A percentile compares a stretch with the other conserved stretches of the same genome.
These are phyloP conservation scores for Apocrypta bakeri DNA, from an alignment of 1,140 invertebrate species.

Conservation along the genomic window DNA sequence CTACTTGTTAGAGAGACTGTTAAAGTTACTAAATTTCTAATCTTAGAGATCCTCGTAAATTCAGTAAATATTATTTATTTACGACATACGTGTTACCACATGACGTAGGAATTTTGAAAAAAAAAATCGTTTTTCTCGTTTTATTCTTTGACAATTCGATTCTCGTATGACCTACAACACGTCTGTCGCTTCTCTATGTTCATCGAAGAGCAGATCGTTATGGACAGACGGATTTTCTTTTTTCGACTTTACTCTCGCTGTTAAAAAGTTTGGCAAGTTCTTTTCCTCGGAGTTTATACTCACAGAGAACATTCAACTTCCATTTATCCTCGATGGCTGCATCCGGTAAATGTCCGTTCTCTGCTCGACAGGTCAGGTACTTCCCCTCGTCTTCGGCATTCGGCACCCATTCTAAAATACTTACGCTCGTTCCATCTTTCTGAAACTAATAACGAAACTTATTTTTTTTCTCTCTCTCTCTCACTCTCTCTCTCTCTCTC, in stretches of 20 bases:
- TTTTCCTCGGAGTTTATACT: constrained; percentile 62
- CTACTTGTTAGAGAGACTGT: neutral
- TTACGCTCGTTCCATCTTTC: constrained; percentile 73
- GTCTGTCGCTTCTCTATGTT: constrained; percentile 5
- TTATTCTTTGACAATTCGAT: neutral
- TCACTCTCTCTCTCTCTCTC: no score
- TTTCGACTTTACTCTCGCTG: neutral
- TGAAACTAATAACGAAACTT: constrained; percentile 60
- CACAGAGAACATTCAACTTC: constrained; percentile 78
- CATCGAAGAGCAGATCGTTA: constrained; percentile 31
- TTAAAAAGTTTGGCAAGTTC: constrained; percentile 33
- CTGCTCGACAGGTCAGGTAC: constrained; percentile 79
- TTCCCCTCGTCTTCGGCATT: constrained; percentile 77
- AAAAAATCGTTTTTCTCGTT: neutral
- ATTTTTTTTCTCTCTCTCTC: neutral
- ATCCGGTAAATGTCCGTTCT: constrained; percentile 79
- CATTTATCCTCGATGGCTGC: constrained; percentile 79
- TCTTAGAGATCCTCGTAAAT: neutral
- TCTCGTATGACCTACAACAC: neutral
- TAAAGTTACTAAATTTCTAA: neutral
- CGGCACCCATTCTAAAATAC: constrained; percentile 75
- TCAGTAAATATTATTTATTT: no score
- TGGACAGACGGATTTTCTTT: constrained; percentile 29
- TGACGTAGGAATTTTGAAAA: no score
- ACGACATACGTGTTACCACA: no score